Evolutionary conservation across 2,888 invertebrate species (phyloP), one percentile per base, ranked within the genome.

Genomic region (Drosophila incognita): DNA sequence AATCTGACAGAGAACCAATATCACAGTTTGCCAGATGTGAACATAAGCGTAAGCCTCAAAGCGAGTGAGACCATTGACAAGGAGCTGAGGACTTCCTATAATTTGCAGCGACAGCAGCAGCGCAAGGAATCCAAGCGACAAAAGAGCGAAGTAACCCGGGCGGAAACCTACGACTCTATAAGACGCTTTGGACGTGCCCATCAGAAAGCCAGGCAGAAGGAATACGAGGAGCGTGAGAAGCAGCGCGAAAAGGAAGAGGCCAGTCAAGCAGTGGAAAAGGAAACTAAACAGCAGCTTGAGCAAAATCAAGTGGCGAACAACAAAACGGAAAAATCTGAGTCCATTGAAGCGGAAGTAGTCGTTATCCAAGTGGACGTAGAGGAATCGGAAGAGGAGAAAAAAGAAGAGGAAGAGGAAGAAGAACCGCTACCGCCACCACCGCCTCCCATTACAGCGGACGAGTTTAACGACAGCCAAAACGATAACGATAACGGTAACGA

Each of bases 41-140:
- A 95, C 66, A 95, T 95, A 31, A 95, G 96, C 70, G 95, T 95
- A 91, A 95, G 95, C 89, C 94, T 96, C 72, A 94, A 95, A 83
- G 95, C 95, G 89, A 96, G 95, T 68, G 96, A 96, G 91, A 94
- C 95, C 79, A 96, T 96, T 83, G 96, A 96, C 91, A 95, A 95
- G 66, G 96, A 96, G 91, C 92, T 96, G 64, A 93, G 96, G 42
- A 94, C 92, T 27, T 93, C 92, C 15, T 93, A 93, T 75, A 91
- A 93, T 57, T 69, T 90, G 46, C 89, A 91, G 57, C 79, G 90
- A 51, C 87, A 83, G 53, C 86, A 89, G 62, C 85, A 90, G 51
- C 76, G 87, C 58, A 82, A 79, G 64, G 86, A 86, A 31, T 58
- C 73, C n/a, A 80, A 79, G 38, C 69, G 76, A 29, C 63, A 68